Percentiles rank a stretch among this genome's conserved stretches.
Evolutionary conservation across 2,888 invertebrate genomes (phyloP).

Genomic region (Lasius platythorax): DNA sequence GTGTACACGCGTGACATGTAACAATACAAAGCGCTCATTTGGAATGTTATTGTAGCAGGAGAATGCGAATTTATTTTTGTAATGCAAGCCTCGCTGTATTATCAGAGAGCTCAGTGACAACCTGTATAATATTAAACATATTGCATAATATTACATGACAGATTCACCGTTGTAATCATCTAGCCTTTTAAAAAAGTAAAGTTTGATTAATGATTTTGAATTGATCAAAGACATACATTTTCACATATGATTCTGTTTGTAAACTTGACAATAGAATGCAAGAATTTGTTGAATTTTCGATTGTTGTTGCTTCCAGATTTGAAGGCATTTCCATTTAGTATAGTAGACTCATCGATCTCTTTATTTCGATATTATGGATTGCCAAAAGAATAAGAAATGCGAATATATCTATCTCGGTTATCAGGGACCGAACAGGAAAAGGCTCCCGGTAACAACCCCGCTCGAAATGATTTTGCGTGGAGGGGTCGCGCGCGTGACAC

Average conservation of each 20-base stretch:
- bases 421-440: not conserved
- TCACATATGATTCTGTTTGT: not conserved
- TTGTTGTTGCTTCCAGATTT: not conserved
- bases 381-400: not conserved
- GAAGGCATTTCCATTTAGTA: not conserved
- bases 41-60: slow-evolving; percentile 34
- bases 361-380: slow-evolving; percentile 5
- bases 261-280: not conserved
- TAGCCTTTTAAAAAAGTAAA: not conserved
- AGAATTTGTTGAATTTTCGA: not conserved
- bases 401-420: slow-evolving; percentile 2
- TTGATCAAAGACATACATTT: not conserved
- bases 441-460: slow-evolving; percentile 39
- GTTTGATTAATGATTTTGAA: not conserved
- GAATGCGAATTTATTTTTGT: slow-evolving; percentile 37
- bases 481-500: slow-evolving; percentile 54
- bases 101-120: slow-evolving; percentile 10
- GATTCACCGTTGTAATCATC: not conserved
- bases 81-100: not conserved
- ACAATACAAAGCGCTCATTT: slow-evolving; percentile 21
- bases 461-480: slow-evolving; percentile 31
- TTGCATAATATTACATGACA: not conserved
- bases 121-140: not conserved
- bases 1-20: slow-evolving; percentile 24
- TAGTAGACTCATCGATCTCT: not conserved